A percentile compares a stretch with the other conserved stretches of the same genome.
These are phyloP conservation scores for Anoura caudifer DNA, from an alignment of 2,113 vertebrate species.

Conservation along the genomic window DNA sequence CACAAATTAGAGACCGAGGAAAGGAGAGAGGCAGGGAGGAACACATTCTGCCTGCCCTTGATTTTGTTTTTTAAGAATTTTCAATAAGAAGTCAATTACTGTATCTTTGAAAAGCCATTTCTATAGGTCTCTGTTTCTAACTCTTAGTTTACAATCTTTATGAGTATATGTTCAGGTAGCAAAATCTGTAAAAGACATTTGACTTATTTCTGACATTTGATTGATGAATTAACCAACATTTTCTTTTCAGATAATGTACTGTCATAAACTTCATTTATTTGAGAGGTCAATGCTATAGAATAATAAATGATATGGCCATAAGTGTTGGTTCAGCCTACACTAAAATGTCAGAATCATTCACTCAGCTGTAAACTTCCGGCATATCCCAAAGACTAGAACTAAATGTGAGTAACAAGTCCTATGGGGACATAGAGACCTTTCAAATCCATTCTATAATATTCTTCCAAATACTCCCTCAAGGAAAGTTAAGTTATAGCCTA, in stretches of 20 bases:
- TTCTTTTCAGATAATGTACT: neutral
- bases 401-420: neutral
- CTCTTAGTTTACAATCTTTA: neutral
- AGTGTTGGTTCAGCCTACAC: neutral
- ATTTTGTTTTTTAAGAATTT: neutral
- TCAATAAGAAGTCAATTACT: neutral
- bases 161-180: neutral
- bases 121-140: neutral
- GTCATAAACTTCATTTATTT: neutral
- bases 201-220: neutral
- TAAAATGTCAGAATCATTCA: neutral
- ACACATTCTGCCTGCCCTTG: neutral
- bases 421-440: neutral
- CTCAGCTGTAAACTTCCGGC: neutral
- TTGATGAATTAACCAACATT: slow-evolving; percentile 5
- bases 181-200: neutral
- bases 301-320: neutral
- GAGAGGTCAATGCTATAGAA: neutral
- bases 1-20: neutral
- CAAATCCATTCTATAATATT: neutral
- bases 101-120: neutral
- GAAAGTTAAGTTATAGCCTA: neutral
- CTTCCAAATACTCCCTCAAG: neutral
- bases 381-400: neutral
- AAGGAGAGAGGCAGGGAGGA: neutral